These are phyloP conservation scores for Cassiopea andromeda DNA, from an alignment of 30 jellyfish, hydroid and myxozoan genomes.

Conservation along the genomic window DNA sequence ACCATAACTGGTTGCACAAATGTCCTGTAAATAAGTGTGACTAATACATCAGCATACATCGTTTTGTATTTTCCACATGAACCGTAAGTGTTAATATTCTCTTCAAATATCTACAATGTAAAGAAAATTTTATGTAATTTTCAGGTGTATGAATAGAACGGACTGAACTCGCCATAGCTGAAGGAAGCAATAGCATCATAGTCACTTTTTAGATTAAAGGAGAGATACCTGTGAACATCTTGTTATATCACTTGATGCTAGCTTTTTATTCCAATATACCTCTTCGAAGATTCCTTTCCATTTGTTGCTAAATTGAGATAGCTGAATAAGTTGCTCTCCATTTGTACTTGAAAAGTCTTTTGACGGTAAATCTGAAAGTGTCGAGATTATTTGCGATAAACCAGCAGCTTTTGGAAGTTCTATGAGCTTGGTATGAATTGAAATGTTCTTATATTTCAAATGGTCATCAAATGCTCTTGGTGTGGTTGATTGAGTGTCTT, in stretches of 20 bases:
- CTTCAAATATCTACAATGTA: too few species aligned
- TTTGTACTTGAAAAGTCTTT: not conserved
- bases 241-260: not conserved
- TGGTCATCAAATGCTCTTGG: not conserved
- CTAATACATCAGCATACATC: too few species aligned
- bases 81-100: too few species aligned
- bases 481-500: not conserved
- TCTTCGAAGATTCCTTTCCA: not conserved
- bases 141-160: too few species aligned
- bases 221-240: not conserved
- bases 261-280: not conserved
- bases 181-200: too few species aligned
- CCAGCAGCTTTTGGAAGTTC: not conserved
- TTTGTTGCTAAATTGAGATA: not conserved
- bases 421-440: not conserved
- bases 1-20: slow-evolving; percentile 12
- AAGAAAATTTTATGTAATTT: too few species aligned
- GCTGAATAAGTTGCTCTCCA: not conserved
- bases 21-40: not conserved
- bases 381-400: not conserved
- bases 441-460: too few species aligned
- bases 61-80: too few species aligned
- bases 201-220: too few species aligned
- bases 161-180: too few species aligned
- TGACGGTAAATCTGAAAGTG: not conserved